phyloP scores from a whole-genome alignment of 92 coral and sea anemone species.

The Porites divaricata region DNA sequence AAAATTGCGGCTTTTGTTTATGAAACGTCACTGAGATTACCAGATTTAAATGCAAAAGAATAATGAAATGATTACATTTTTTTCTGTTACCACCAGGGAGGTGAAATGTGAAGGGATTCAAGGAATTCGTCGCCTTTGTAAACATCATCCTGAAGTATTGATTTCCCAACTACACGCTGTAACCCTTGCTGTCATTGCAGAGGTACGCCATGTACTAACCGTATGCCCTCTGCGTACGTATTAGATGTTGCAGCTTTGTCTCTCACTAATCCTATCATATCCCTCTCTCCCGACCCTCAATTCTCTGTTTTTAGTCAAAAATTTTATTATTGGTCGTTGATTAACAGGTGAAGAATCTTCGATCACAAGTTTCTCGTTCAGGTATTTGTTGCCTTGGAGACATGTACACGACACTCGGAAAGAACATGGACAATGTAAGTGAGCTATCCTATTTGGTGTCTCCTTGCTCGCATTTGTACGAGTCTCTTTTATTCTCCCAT shows the following conservation, averaged over 20 bases:
- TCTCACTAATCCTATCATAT: no score
- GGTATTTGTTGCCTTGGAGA: slow-evolving; percentile 92
- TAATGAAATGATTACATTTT: neutral
- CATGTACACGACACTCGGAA: slow-evolving; percentile 88
- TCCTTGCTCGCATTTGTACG: no score
- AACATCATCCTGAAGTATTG: slow-evolving; percentile 83
- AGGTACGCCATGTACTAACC: slow-evolving; percentile 56
- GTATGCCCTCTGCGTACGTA: neutral
- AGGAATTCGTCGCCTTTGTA: slow-evolving; percentile 83
- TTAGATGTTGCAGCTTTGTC: no score
- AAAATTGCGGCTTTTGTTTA: neutral
- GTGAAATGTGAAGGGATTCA: slow-evolving; percentile 91
- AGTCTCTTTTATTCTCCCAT: no score
- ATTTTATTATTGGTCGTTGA: neutral
- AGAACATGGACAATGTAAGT: slow-evolving; percentile 91
- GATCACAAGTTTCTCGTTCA: slow-evolving; percentile 96
- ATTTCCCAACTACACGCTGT: slow-evolving; percentile 77
- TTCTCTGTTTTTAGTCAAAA: neutral
- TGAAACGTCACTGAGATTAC: neutral
- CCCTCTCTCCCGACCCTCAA: no score
- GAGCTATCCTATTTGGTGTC: neutral
- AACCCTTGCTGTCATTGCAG: slow-evolving; percentile 83
- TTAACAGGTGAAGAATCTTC: slow-evolving; percentile 89
- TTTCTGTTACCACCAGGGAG: slow-evolving; percentile 65
- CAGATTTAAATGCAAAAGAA: neutral